These are phyloP conservation scores for Patella depressa DNA, from an alignment of 2,888 invertebrate species.

Conservation along the genomic window DNA sequence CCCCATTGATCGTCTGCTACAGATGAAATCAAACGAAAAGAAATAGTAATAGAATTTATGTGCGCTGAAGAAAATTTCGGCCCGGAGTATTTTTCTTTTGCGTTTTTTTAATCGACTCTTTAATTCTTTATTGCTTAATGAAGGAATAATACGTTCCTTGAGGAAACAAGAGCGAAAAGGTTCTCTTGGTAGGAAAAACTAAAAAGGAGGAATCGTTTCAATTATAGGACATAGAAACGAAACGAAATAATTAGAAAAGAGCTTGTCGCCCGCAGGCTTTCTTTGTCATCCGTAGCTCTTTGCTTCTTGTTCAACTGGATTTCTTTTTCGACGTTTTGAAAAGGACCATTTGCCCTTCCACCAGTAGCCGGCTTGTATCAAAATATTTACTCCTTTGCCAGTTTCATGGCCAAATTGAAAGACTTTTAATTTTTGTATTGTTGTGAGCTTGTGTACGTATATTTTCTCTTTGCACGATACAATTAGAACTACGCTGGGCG, in stretches of 20 bases:
- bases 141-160: background rate
- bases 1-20: too few species aligned
- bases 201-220: constrained; percentile 7
- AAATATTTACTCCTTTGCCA: constrained; percentile 7
- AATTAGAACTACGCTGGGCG: constrained; percentile 8
- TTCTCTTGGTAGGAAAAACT: background rate
- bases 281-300: background rate
- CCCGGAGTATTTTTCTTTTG: background rate
- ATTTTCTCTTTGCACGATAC: background rate
- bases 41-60: too few species aligned
- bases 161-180: background rate
- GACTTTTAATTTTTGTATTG: constrained; percentile 1
- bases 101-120: background rate
- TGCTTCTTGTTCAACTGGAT: background rate
- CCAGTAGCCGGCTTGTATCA: constrained; percentile 4
- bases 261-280: constrained; percentile 2
- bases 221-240: background rate
- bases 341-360: constrained; percentile 3
- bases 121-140: constrained; percentile 3
- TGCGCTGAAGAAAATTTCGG: background rate
- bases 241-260: constrained; percentile 6
- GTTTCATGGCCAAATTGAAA: background rate
- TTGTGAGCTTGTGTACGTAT: background rate
- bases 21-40: too few species aligned
- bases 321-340: background rate